phyloP scores from a whole-genome alignment of 1,140 invertebrate genomes.

The Oncopeltus fasciatus region DNA sequence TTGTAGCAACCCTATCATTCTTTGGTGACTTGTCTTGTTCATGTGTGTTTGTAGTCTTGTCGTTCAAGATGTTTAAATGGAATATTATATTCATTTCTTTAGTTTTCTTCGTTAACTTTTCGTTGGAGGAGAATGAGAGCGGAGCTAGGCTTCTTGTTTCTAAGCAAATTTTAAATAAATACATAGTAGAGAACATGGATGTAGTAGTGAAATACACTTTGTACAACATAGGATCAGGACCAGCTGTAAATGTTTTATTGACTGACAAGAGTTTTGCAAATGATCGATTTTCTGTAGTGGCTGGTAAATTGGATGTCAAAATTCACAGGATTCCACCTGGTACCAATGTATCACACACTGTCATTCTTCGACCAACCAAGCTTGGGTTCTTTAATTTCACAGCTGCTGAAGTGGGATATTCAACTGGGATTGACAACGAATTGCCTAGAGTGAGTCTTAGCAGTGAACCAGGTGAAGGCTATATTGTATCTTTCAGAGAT shows the following conservation, averaged over 20 bases:
- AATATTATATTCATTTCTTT: not conserved
- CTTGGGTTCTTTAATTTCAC: conserved; percentile 96
- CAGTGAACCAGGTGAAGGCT: conserved; percentile 91
- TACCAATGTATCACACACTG: conserved; percentile 85
- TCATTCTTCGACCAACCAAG: conserved; percentile 76
- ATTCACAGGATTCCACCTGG: conserved; percentile 82
- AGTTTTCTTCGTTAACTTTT: not conserved
- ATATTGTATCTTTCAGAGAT: conserved; percentile 87
- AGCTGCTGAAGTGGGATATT: conserved; percentile 83
- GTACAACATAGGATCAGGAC: conserved; percentile 69
- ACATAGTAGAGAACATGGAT: conserved; percentile 95
- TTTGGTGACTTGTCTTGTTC: not conserved
- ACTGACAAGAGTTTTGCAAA: conserved; percentile 80
- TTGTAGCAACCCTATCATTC: not conserved
- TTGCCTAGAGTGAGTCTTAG: conserved; percentile 72
- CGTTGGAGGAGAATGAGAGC: conserved; percentile 13
- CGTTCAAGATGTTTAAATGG: not conserved
- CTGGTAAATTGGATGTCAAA: conserved; percentile 65
- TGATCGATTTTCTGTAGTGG: conserved; percentile 73
- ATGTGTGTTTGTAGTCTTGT: not conserved
- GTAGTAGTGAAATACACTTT: conserved; percentile 80
- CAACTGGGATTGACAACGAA: conserved; percentile 51
- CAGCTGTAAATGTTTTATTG: conserved; percentile 77
- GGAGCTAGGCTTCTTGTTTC: conserved; percentile 58
- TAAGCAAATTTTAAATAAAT: conserved; percentile 91